phyloP scores from a whole-genome alignment of 1,140 invertebrate species.

The Vollenhovia emeryi region DNA sequence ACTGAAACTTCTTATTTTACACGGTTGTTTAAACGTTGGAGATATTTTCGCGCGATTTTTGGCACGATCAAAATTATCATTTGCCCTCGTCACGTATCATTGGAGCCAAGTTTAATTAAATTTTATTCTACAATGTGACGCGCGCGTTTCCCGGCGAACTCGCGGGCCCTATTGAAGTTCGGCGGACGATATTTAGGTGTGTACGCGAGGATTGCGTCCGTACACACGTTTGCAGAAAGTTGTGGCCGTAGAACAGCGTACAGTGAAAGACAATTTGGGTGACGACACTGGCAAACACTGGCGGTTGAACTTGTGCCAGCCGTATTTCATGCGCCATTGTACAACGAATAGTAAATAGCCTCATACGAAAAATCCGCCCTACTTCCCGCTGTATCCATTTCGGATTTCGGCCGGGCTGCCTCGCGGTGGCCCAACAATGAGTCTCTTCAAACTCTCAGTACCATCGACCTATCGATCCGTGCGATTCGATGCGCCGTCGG shows the following conservation, averaged over 20 bases:
- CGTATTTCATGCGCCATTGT: conserved; percentile 56
- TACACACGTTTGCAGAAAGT: conserved; percentile 26
- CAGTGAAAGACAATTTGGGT: conserved; percentile 54
- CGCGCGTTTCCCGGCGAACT: conserved; percentile 1
- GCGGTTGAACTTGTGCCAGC: conserved; percentile 59
- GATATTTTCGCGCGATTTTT: not conserved
- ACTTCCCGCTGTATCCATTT: conserved; percentile 32
- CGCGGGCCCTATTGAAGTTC: conserved; percentile 32
- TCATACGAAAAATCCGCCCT: conserved; percentile 43
- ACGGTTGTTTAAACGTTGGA: too few species aligned
- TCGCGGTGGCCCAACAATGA: conserved; percentile 20
- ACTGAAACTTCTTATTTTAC: too few species aligned
- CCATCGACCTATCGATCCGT: conserved; percentile 38
- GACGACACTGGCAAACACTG: conserved; percentile 53
- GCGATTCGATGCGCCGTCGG: not conserved
- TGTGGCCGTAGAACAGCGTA: conserved; percentile 40
- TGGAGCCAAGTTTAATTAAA: conserved; percentile 40
- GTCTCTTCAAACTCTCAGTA: conserved; percentile 16
- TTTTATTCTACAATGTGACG: conserved; percentile 27
- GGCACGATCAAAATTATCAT: not conserved
- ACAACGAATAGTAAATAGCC: conserved; percentile 51
- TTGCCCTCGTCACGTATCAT: not conserved
- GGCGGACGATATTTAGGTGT: not conserved
- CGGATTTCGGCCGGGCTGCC: not conserved
- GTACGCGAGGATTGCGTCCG: conserved; percentile 7